Base-by-base conservation (phyloP, 1,140 invertebrate genomes). In the Trichogramma pretiosum region DNA sequence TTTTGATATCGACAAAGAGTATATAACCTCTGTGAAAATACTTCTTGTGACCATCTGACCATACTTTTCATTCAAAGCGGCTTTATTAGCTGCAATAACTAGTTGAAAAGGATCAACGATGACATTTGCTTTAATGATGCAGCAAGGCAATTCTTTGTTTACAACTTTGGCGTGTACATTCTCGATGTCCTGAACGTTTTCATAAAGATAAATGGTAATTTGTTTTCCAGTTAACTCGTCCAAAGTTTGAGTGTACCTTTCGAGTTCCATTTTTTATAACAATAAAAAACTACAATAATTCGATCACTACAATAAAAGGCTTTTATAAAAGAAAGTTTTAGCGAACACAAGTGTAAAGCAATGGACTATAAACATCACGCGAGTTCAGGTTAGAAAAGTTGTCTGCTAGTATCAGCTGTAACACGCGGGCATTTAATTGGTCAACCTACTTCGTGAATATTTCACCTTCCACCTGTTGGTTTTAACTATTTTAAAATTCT, bases 21-120 rank as follows among this genome's bases (percentile, higher is more conserved):
- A 86, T 23, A 87, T 56, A 24, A 84, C 75, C 70, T 87, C 84
- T 0, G 79, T 79, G 55, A 73, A 78, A 2, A 84, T 56, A 24
- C 67, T 77, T 56, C 74, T 78, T 3, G 83, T 85, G 0, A 74
- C 75, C 58, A 83, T 65, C 43, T 58, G 67, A 9, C 59, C 58
- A 10, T 63, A 61, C 46, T 74, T 76, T 41, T 74, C 65, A 9
- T 72, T 68, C 2, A 77, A 49, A 0, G 73, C 68, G n/a, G 83
- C 81, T 64, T 79, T 82, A 56, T 85, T 84, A 0, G 79, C 79
- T 4, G 83, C 82, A 0, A 83, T 72, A 3, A 70, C 66, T 2
- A 83, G 59, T 74, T 85, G 83, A 55, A 85, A 78, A 8, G 76
- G 68, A 65, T 83, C 77, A 5, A 76, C 54, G 49, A 87, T 75